Percentiles rank a stretch among this genome's conserved stretches.
phyloP scores from a whole-genome alignment of 2,113 vertebrate genomes.

The Lasiurus borealis region DNA sequence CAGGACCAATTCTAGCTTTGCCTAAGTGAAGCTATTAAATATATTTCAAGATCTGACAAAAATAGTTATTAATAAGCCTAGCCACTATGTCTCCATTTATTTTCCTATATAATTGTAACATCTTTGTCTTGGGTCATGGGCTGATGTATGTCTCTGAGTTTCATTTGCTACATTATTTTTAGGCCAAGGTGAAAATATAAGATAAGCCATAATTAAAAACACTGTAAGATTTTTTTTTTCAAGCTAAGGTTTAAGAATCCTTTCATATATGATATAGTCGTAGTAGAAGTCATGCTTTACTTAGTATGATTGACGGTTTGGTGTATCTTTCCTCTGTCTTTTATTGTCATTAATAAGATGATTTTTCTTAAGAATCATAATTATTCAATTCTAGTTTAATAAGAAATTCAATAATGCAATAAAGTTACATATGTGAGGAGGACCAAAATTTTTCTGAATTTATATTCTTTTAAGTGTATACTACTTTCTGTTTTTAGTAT shows the following conservation, averaged over 20 bases:
- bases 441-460: background rate
- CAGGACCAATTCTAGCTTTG: conserved; percentile 75
- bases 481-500: background rate
- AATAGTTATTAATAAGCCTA: conserved; percentile 64
- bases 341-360: background rate
- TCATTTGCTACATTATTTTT: conserved; percentile 49
- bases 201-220: background rate
- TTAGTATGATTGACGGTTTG: background rate
- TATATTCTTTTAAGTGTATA: background rate
- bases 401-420: background rate
- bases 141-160: conserved; percentile 63
- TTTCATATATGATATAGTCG: background rate
- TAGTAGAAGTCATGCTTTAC: background rate
- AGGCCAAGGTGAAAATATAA: conserved; percentile 58
- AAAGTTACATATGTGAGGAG: background rate
- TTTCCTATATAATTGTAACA: conserved; percentile 76
- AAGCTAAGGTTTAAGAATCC: background rate
- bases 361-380: background rate
- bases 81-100: conserved; percentile 77
- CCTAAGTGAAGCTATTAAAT: conserved; percentile 74
- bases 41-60: conserved; percentile 64
- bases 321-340: background rate
- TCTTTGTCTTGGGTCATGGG: conserved; percentile 67
- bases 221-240: background rate
- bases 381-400: background rate